phyloP scores from a whole-genome alignment of 1,140 invertebrate genomes.

The Drosophila guanche region DNA sequence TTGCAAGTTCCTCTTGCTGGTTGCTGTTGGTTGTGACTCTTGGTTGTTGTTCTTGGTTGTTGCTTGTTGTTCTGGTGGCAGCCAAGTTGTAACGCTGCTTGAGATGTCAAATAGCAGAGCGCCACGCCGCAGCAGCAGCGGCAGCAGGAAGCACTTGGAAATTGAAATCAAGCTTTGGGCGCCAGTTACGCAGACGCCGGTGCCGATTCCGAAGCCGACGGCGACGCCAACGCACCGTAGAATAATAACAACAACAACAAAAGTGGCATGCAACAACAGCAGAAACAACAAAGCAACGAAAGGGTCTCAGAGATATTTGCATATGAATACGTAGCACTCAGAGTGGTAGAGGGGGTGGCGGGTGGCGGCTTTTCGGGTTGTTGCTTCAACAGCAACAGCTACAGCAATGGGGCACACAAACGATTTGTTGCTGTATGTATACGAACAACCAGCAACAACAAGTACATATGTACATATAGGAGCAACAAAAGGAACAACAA shows the following conservation, averaged over 20 bases:
- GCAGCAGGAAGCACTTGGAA: constrained; percentile 78
- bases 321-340: constrained; percentile 71
- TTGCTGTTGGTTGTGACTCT: background rate
- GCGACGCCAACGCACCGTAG: constrained; percentile 51
- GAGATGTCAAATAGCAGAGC: constrained; percentile 76
- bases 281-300: constrained; percentile 45
- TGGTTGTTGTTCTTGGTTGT: constrained; percentile 14
- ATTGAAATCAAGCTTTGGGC: constrained; percentile 74
- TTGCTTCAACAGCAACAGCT: constrained; percentile 49
- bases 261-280: constrained; percentile 27
- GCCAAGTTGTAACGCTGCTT: constrained; percentile 62
- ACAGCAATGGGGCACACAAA: constrained; percentile 19
- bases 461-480: too few species aligned
- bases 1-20: too few species aligned
- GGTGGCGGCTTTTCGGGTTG: constrained; percentile 33
- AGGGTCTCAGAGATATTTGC: constrained; percentile 75
- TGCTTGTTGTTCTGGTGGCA: constrained; percentile 27
- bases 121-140: constrained; percentile 41
- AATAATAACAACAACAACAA: constrained; percentile 26
- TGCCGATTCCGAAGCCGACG: background rate
- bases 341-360: constrained; percentile 20
- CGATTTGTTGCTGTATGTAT: constrained; percentile 57
- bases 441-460: constrained; percentile 63
- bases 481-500: constrained; percentile 52
- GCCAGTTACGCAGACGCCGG: constrained; percentile 48